phyloP scores from a whole-genome alignment of 2,113 vertebrate species.

The Oryctolagus cuniculus region DNA sequence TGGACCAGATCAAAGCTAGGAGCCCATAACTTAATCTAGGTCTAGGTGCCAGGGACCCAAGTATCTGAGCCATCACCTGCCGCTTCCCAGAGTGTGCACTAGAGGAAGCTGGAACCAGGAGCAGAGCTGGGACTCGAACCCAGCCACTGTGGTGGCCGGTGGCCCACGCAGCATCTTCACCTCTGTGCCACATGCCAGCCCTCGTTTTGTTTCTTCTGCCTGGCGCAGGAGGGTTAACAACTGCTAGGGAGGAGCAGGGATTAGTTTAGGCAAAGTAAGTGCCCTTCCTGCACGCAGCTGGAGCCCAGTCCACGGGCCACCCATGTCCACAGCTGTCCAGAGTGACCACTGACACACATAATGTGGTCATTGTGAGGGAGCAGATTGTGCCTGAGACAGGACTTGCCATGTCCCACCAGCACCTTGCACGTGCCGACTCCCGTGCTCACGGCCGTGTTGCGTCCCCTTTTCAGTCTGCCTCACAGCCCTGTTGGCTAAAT shows the following conservation, averaged over 20 bases:
- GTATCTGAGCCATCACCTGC: too few species aligned
- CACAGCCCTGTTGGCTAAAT: background rate
- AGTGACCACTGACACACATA: too few species aligned
- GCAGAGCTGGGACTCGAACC: too few species aligned
- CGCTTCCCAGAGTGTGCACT: too few species aligned
- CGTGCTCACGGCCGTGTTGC: background rate
- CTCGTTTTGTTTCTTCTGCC: background rate
- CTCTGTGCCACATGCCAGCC: too few species aligned
- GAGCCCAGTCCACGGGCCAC: background rate
- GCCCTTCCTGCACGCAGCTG: background rate
- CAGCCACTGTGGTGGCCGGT: too few species aligned
- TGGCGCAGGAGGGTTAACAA: background rate
- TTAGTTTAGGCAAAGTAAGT: background rate
- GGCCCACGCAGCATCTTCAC: too few species aligned
- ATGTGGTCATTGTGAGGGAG: fast-evolving
- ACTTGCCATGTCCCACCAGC: background rate
- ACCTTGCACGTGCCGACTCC: background rate
- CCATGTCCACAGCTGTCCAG: fast-evolving
- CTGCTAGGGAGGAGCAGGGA: background rate
- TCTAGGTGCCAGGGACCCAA: too few species aligned
- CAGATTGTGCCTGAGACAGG: background rate
- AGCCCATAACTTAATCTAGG: too few species aligned
- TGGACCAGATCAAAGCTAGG: too few species aligned
- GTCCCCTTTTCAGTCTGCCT: background rate
- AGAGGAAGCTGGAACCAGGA: too few species aligned